A percentile compares a stretch with the other conserved stretches of the same genome.
Evolutionary conservation across 1,140 invertebrate genomes (phyloP).

Genomic region (Oedothorax gibbosus): DNA sequence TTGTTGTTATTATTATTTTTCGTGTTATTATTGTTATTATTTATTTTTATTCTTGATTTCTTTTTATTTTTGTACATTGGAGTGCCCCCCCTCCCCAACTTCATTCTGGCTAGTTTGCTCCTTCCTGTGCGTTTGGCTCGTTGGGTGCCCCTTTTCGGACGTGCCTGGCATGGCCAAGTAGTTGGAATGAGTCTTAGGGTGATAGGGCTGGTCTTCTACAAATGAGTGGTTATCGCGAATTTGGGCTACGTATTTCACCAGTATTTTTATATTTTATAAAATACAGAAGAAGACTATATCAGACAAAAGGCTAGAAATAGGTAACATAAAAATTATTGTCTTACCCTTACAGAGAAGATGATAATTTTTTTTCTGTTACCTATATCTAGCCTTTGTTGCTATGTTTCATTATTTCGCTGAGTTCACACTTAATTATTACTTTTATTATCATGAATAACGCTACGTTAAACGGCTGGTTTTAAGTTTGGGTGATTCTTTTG

Average conservation of each 20-base stretch:
- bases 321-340: too few species aligned
- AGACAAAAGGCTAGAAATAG: too few species aligned
- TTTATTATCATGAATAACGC: too few species aligned
- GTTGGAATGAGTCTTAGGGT: conserved; percentile 50
- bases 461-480: too few species aligned
- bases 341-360: too few species aligned
- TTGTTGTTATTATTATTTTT: conserved; percentile 13
- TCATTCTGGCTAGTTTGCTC: conserved; percentile 53
- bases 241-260: background rate
- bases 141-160: conserved; percentile 47
- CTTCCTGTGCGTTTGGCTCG: conserved; percentile 59
- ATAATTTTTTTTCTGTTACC: too few species aligned
- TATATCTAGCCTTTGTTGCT: too few species aligned
- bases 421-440: too few species aligned
- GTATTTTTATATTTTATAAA: background rate
- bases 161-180: conserved; percentile 52
- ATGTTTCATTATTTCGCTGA: too few species aligned
- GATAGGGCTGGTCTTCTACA: background rate
- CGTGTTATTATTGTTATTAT: conserved; percentile 48
- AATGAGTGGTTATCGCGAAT: background rate
- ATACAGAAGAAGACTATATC: background rate
- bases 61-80: conserved; percentile 13
- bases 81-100: conserved; percentile 47
- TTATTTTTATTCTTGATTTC: conserved; percentile 42
- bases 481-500: too few species aligned